These are phyloP conservation scores for Myotis findleyi DNA, from an alignment of 2,797 vertebrate species.

Conservation along the genomic window DNA sequence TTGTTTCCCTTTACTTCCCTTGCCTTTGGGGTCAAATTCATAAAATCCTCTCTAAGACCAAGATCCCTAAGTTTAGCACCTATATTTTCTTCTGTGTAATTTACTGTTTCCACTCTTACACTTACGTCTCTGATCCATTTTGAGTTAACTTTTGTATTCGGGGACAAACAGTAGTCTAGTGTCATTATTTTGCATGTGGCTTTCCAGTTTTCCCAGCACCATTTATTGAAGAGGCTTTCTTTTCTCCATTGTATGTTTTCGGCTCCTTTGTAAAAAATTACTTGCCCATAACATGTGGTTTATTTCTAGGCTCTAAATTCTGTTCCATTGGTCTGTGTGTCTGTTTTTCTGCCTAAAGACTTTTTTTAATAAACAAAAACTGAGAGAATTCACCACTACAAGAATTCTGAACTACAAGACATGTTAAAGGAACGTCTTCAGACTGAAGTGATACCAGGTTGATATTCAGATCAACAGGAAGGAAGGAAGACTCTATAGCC, in stretches of 20 bases:
- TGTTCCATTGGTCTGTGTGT: background rate
- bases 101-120: background rate
- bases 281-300: background rate
- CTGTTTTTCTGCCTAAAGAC: background rate
- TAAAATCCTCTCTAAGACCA: background rate
- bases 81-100: background rate
- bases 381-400: background rate
- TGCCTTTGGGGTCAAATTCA: background rate
- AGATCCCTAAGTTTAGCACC: background rate
- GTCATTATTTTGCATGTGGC: background rate
- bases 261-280: background rate
- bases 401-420: background rate
- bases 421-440: background rate
- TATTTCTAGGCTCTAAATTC: background rate
- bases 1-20: background rate
- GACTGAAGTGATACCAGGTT: background rate
- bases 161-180: background rate
- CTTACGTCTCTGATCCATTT: background rate
- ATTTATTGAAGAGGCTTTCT: background rate
- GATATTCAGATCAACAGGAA: background rate
- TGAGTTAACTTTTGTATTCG: background rate
- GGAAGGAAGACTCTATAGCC: background rate
- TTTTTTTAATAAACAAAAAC: background rate
- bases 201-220: background rate
- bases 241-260: background rate